These are phyloP conservation scores for Pachypeltis micranthus DNA, from an alignment of 1,140 invertebrate genomes.

Conservation along the genomic window DNA sequence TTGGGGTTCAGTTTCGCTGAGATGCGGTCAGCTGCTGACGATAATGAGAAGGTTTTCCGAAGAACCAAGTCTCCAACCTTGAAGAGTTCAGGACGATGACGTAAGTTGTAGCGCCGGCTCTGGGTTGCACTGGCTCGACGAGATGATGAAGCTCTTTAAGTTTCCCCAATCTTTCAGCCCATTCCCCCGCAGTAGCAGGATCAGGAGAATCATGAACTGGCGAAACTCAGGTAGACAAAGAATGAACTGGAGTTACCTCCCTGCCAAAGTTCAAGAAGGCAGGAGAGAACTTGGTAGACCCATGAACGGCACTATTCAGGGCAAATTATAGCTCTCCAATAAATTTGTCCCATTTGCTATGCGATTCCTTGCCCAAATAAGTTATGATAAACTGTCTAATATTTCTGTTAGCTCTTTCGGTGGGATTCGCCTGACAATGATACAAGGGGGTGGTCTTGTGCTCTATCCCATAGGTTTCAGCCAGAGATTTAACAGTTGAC, in stretches of 20 bases:
- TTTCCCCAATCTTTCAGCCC: not conserved
- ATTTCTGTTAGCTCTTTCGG: not conserved
- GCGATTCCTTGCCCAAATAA: too few species aligned
- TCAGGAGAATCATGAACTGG: not conserved
- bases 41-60: not conserved
- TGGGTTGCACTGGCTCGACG: not conserved
- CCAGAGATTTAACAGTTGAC: too few species aligned
- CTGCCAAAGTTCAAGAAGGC: too few species aligned
- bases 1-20: not conserved
- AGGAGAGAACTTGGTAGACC: too few species aligned
- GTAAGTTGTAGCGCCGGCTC: too few species aligned
- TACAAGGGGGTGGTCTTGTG: not conserved
- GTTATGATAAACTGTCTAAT: not conserved
- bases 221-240: not conserved
- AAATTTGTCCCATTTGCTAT: not conserved
- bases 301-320: too few species aligned
- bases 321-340: not conserved
- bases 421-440: too few species aligned
- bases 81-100: not conserved
- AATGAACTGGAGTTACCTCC: not conserved
- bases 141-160: not conserved
- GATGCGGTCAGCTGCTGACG: not conserved
- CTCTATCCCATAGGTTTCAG: not conserved
- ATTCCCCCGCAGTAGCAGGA: not conserved
- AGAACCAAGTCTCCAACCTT: not conserved